Evolutionary conservation across 2,888 invertebrate species (phyloP).

Genomic region (Caenorhabditis doughertyi): DNA sequence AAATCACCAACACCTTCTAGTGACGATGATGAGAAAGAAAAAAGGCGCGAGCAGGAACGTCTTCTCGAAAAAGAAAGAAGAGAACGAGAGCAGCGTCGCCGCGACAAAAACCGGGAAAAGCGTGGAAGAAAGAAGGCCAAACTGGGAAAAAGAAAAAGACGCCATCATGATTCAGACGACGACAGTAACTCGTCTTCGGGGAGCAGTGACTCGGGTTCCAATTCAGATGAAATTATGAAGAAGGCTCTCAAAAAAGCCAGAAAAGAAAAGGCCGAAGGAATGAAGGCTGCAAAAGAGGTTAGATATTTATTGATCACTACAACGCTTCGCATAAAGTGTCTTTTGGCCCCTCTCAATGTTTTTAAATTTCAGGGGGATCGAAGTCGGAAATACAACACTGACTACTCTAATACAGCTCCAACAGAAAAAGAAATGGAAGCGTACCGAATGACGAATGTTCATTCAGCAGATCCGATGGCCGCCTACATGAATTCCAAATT

Average conservation of each 20-base stretch:
- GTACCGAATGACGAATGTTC: conserved; percentile 84
- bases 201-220: conserved; percentile 38
- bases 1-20: conserved; percentile 43
- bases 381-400: conserved; percentile 93
- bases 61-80: conserved; percentile 67
- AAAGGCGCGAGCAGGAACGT: conserved; percentile 58
- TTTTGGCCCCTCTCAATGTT: neutral
- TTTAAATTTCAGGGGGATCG: conserved; percentile 87
- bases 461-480: conserved; percentile 91
- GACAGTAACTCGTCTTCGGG: conserved; percentile 12
- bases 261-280: conserved; percentile 80
- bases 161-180: conserved; percentile 44
- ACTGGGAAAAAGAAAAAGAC: conserved; percentile 69
- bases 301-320: neutral
- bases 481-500: conserved; percentile 85
- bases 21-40: conserved; percentile 61
- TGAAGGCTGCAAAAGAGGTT: conserved; percentile 80
- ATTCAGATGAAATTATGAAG: conserved; percentile 68
- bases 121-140: conserved; percentile 78
- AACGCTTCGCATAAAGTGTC: neutral
- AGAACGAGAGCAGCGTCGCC: conserved; percentile 67
- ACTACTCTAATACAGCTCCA: conserved; percentile 87
- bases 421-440: conserved; percentile 89
- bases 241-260: conserved; percentile 73
- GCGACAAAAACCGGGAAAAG: conserved; percentile 77